phyloP scores from a whole-genome alignment of 1,140 invertebrate genomes.

The Hormaphis cornu region DNA sequence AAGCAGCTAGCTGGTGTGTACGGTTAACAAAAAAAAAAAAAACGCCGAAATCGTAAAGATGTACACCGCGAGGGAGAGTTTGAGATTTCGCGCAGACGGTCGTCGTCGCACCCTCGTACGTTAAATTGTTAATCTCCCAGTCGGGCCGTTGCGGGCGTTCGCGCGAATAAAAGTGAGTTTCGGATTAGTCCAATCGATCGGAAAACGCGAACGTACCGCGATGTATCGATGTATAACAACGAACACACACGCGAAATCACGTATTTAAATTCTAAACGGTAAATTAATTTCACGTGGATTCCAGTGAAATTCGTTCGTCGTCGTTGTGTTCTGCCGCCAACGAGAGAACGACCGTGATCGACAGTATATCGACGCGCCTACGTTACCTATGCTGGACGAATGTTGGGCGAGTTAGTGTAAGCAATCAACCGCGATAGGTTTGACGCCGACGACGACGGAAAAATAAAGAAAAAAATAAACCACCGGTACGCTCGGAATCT shows the following conservation, averaged over 20 bases:
- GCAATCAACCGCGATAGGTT: no score
- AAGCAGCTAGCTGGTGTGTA: no score
- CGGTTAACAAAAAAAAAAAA: no score
- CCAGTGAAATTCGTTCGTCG: background rate
- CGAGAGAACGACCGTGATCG: background rate
- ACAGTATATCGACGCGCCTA: no score
- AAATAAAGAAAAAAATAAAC: no score
- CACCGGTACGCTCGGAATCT: no score
- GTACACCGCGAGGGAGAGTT: background rate
- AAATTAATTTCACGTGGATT: background rate
- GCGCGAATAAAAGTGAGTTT: background rate
- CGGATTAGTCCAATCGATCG: slow-evolving; percentile 20
- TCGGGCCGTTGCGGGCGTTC: background rate
- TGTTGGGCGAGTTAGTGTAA: no score
- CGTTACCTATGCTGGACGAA: no score
- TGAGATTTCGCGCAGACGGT: background rate
- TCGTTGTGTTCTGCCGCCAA: background rate
- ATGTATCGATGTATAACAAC: no score
- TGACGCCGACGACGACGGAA: no score
- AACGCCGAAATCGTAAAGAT: background rate
- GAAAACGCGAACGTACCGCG: background rate
- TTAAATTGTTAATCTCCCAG: slow-evolving; percentile 6
- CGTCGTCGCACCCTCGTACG: background rate
- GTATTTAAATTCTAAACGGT: background rate
- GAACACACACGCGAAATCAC: no score